Percentiles rank a stretch among this genome's conserved stretches.
These are phyloP conservation scores for Puntigrus tetrazona DNA, from an alignment of 2,113 vertebrate genomes.

Conservation along the genomic window DNA sequence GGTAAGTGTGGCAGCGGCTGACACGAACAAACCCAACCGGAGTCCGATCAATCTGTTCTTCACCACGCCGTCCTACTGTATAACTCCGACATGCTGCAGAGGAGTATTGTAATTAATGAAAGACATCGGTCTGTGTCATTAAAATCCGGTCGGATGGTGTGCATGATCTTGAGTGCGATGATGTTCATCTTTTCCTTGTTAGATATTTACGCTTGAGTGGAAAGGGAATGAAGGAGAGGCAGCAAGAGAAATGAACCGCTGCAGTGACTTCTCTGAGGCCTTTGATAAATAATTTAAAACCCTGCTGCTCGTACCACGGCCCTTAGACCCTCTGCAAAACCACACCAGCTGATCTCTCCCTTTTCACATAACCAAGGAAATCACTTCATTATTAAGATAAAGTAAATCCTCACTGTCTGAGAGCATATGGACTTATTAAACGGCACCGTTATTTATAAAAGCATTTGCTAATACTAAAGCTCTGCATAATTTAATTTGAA, in stretches of 20 bases:
- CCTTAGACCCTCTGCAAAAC: slow-evolving; percentile 64
- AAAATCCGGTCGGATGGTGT: neutral
- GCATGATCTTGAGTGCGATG: slow-evolving; percentile 14
- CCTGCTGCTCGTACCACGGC: slow-evolving; percentile 60
- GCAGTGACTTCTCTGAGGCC: slow-evolving; percentile 70
- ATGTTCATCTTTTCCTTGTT: slow-evolving; percentile 31
- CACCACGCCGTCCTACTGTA: neutral
- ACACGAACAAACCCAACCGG: slow-evolving; percentile 47
- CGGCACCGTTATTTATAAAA: neutral
- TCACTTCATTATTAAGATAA: neutral
- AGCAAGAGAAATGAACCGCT: slow-evolving; percentile 64
- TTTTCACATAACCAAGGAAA: neutral
- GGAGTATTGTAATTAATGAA: slow-evolving; percentile 16
- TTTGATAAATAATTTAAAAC: slow-evolving; percentile 80
- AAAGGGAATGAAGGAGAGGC: slow-evolving; percentile 53
- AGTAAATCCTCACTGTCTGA: neutral
- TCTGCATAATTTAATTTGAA: neutral
- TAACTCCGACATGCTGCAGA: neutral
- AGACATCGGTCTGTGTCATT: neutral
- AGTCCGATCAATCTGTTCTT: slow-evolving; percentile 22
- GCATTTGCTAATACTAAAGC: neutral
- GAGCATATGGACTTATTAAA: neutral
- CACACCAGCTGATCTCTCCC: slow-evolving; percentile 49
- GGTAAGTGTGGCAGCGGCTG: slow-evolving; percentile 65
- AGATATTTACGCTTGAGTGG: slow-evolving; percentile 57